These are phyloP conservation scores for Bombyx mandarina DNA, from an alignment of 1,140 invertebrate species.

Conservation along the genomic window DNA sequence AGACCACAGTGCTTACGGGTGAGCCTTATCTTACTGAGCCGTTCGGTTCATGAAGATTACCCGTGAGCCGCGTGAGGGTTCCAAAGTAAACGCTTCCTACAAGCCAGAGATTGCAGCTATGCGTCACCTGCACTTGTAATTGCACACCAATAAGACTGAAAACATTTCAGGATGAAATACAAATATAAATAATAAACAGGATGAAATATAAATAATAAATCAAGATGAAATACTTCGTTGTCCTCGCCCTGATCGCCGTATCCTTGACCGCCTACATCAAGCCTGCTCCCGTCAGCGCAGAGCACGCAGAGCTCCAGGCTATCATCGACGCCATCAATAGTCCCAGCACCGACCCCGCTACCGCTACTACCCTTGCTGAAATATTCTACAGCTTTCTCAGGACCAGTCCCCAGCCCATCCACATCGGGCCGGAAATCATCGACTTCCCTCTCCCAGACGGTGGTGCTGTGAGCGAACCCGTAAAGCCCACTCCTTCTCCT, in stretches of 20 bases:
- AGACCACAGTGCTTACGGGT: no score
- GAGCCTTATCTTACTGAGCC: no score
- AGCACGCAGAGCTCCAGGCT: slow-evolving; percentile 28
- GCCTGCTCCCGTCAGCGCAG: slow-evolving; percentile 12
- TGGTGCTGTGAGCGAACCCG: slow-evolving; percentile 5
- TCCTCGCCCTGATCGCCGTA: slow-evolving; percentile 32
- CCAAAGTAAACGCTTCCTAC: no score
- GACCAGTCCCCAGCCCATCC: slow-evolving; percentile 6
- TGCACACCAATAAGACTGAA: no score
- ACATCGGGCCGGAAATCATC: slow-evolving; percentile 26
- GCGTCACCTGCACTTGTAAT: slow-evolving; percentile 16
- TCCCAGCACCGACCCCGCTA: slow-evolving; percentile 50
- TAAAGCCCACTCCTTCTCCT: not conserved
- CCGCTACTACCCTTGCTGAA: slow-evolving; percentile 35
- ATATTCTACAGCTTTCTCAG: slow-evolving; percentile 31
- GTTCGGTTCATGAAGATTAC: no score
- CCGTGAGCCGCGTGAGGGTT: no score
- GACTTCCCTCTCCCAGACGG: slow-evolving; percentile 11
- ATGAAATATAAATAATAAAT: not conserved
- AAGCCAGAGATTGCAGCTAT: no score
- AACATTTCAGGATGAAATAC: no score
- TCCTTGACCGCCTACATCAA: slow-evolving; percentile 27
- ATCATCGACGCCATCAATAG: slow-evolving; percentile 49
- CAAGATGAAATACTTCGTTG: slow-evolving; percentile 50
- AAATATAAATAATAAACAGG: no score